Evolutionary conservation across 2,113 vertebrate species (phyloP), one percentile per base, ranked within the genome.

Genomic region (Lampris incognitus): DNA sequence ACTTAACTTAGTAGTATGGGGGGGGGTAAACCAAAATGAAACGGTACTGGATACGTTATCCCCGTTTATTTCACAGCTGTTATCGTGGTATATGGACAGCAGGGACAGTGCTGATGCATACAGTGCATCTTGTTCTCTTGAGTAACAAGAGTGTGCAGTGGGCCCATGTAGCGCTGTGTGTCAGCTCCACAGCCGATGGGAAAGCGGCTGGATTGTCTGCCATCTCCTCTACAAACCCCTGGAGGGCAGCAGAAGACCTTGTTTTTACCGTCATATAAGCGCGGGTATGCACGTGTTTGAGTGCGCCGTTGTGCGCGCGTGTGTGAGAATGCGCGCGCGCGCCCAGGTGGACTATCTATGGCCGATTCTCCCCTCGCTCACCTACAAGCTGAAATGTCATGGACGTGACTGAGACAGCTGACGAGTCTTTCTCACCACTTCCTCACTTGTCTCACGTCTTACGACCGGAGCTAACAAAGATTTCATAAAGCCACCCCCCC

Each of bases 191-290:
- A 24, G 24, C 24, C 24, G 24, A 24, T 24, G 24, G 24, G 24
- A 24, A 24, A 24, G 24, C 24, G 24, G 9, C 59, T 58, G 60
- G 4, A 24, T 36, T 49, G 68, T 88, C 61, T 65, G 87, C 61
- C 46, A 82, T 76, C 40, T 54, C 70, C 62, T 10, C 9, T 39
- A 2, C 40, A 4, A 64, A 46, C 88, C 92, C 78, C 91, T 89
- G 81, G 92, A 86, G 92, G 91, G 92, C 92, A 93, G 92, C 92
- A 93, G 83, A 92, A 87, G 85, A 90, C 92, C 85, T 93, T 79
- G 72, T 84, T 85, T 62, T 56, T 51, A 8, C 41, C 5, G 24
- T 24, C 24, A 24, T 24, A 24, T 24, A 24, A 24, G 24, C 24
- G 24, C 24, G 24, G 24, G 24, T 24, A 24, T 24, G 24, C 0